A percentile compares a stretch with the other conserved stretches of the same genome.
Evolutionary conservation across 2,113 vertebrate species (phyloP).

Genomic region (Engraulis encrasicolus): DNA sequence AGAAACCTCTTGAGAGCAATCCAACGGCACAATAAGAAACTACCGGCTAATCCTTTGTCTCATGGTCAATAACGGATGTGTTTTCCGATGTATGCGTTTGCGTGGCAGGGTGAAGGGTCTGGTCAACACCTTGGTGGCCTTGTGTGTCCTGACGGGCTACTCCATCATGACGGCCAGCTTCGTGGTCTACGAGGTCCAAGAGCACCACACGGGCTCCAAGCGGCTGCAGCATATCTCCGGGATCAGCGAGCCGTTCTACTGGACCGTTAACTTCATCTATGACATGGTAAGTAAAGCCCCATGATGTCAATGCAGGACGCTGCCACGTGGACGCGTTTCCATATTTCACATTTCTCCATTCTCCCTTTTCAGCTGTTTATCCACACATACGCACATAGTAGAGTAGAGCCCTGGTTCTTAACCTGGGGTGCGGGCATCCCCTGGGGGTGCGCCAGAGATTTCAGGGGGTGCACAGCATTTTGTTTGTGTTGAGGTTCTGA

Average conservation of each 20-base stretch:
- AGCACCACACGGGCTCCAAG: conserved; percentile 90
- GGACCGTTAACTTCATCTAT: conserved; percentile 91
- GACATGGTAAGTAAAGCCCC: conserved; percentile 82
- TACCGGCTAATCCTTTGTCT: too few relatives aligned
- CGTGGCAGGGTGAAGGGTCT: conserved; percentile 81
- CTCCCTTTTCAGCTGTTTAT: background rate
- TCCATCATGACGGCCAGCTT: conserved; percentile 93
- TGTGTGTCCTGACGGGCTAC: conserved; percentile 90
- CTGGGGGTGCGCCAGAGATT: too few relatives aligned
- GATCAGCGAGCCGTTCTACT: conserved; percentile 87
- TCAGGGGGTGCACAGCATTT: too few relatives aligned
- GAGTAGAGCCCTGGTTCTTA: too few relatives aligned
- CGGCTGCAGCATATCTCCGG: conserved; percentile 93
- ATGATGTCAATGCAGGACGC: background rate
- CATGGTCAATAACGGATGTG: background rate
- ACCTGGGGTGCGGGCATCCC: too few relatives aligned
- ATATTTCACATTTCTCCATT: background rate
- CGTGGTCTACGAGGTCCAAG: conserved; percentile 88
- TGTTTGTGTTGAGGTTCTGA: too few relatives aligned
- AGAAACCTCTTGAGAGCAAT: too few relatives aligned
- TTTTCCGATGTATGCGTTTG: background rate
- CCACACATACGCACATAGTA: background rate
- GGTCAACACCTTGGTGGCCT: conserved; percentile 85
- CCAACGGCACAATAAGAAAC: too few relatives aligned
- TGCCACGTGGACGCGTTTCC: too few relatives aligned